A percentile compares a stretch with the other conserved stretches of the same genome.
Conservation (phyloP, 2,797 vertebrate genomes). For the Sebastes hopkinsi region DNA sequence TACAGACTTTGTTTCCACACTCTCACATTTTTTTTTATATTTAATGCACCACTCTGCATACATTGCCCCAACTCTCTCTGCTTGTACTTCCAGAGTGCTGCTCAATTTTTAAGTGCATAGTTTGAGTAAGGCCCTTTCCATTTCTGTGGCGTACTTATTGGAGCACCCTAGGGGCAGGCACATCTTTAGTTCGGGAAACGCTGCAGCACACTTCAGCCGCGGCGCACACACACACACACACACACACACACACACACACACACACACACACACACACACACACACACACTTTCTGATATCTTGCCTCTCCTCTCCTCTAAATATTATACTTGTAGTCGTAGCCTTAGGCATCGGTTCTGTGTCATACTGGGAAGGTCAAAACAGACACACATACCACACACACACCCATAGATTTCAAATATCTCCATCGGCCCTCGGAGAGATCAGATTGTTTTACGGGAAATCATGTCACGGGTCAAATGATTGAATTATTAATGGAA, state of each 20-base stretch:
- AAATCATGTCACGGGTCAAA: conserved; percentile 81
- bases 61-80: conserved; percentile 28
- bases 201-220: conserved; percentile 43
- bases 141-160: conserved; percentile 49
- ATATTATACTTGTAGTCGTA: conserved; percentile 62
- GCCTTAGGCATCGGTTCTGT: conserved; percentile 58
- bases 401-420: conserved; percentile 57
- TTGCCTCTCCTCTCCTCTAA: conserved; percentile 46
- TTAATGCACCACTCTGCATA: conserved; percentile 54
- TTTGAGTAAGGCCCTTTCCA: conserved; percentile 45
- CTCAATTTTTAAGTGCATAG: conserved; percentile 46
- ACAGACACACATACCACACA: conserved; percentile 29
- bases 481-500: conserved; percentile 82
- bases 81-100: conserved; percentile 38
- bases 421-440: conserved; percentile 69
- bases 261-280: conserved; percentile 13
- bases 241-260: conserved; percentile 41
- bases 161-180: conserved; percentile 49
- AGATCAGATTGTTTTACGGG: conserved; percentile 79
- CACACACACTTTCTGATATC: conserved; percentile 52
- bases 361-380: conserved; percentile 77
- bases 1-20: conserved; percentile 47
- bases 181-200: conserved; percentile 37
- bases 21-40: conserved; percentile 30
- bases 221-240: conserved; percentile 12